Evolutionary conservation across 2,113 vertebrate genomes (phyloP).

Genomic region (Dasyornis broadbenti): DNA sequence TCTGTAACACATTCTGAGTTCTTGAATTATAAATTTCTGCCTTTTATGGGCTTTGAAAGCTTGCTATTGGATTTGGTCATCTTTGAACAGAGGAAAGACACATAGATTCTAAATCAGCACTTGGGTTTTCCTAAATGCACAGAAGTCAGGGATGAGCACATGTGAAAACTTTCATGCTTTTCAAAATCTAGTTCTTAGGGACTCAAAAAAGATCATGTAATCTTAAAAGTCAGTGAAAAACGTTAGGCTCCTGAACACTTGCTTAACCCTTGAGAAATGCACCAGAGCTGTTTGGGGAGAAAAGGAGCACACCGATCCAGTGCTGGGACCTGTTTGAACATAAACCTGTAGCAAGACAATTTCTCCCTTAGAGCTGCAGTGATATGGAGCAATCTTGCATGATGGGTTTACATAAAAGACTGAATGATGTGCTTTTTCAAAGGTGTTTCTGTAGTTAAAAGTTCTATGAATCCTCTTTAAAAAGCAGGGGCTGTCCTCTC

Average conservation of each 20-base stretch:
- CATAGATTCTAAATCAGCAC: neutral
- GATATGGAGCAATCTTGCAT: neutral
- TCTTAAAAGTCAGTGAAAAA: neutral
- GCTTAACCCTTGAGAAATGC: neutral
- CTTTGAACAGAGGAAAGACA: neutral
- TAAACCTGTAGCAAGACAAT: neutral
- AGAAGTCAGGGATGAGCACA: neutral
- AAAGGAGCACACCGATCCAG: neutral
- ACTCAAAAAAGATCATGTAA: neutral
- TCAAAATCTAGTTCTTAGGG: neutral
- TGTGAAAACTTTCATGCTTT: neutral
- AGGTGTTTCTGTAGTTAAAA: neutral
- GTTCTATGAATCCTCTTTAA: neutral
- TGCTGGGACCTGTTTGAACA: neutral
- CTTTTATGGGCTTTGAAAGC: neutral
- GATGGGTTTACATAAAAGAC: neutral
- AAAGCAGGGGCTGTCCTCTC: neutral
- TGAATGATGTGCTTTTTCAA: neutral
- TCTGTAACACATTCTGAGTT: neutral
- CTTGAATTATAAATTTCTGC: neutral
- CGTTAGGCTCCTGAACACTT: neutral
- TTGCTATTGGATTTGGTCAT: neutral
- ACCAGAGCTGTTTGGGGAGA: neutral
- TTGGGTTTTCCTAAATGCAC: neutral
- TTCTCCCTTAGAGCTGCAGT: neutral